Evolutionary conservation across 2,797 vertebrate species (phyloP).

Genomic region (Calcarius lapponicus): DNA sequence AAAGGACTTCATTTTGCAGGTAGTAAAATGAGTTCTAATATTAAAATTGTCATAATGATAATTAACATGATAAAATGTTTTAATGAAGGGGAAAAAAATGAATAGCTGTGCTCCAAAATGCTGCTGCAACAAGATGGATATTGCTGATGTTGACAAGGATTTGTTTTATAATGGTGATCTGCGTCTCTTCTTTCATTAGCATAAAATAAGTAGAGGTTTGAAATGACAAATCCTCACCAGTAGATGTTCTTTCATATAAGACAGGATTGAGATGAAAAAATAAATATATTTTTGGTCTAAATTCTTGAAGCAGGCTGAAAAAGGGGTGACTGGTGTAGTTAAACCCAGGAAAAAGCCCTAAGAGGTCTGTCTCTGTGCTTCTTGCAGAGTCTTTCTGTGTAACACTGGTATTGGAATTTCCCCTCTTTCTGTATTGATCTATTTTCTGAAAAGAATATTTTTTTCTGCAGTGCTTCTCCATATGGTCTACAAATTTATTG

Average conservation of each 20-base stretch:
- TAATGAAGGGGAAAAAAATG: neutral
- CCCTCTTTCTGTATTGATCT: neutral
- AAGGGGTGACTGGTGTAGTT: neutral
- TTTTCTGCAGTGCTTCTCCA: neutral
- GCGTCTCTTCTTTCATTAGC: neutral
- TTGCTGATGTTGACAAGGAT: neutral
- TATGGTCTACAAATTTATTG: neutral
- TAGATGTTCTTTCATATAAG: neutral
- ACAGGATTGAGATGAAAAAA: neutral
- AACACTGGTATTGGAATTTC: neutral
- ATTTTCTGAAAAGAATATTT: neutral
- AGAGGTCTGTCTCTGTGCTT: neutral
- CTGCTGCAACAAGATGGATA: neutral
- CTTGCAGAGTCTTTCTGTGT: neutral
- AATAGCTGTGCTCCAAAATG: neutral
- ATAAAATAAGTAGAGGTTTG: neutral
- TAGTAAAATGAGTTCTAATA: neutral
- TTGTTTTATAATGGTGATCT: neutral
- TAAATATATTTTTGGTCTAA: neutral
- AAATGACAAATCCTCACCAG: neutral
- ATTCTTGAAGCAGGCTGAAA: neutral
- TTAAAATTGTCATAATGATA: neutral
- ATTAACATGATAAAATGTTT: constrained; percentile 17
- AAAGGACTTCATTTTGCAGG: neutral
- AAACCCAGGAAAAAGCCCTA: neutral